phyloP scores from a whole-genome alignment of 2,888 invertebrate species.

The Lathronympha strigana region DNA sequence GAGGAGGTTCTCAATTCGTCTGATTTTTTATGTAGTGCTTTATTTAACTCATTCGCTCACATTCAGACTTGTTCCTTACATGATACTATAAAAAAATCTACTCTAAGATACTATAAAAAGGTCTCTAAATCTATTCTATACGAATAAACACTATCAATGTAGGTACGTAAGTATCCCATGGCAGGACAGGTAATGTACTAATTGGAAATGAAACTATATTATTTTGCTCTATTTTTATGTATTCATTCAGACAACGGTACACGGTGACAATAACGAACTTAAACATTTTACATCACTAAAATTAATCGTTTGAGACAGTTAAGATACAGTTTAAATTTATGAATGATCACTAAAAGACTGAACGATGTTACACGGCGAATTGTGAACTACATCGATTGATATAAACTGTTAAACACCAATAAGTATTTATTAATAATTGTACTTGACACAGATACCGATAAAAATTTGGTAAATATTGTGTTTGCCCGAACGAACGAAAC shows the following conservation, averaged over 20 bases:
- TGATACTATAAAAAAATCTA: no score
- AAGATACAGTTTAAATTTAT: conserved; percentile 62
- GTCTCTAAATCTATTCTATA: no score
- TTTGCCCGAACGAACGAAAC: conserved; percentile 39
- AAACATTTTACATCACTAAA: conserved; percentile 66
- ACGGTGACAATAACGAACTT: conserved; percentile 84
- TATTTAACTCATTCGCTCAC: no score
- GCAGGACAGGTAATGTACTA: neutral
- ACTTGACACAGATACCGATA: conserved; percentile 55
- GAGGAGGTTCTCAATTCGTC: no score
- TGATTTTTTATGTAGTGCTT: no score
- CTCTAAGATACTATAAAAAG: no score
- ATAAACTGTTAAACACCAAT: conserved; percentile 58
- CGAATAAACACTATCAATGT: no score
- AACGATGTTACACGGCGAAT: conserved; percentile 54
- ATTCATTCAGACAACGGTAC: conserved; percentile 85
- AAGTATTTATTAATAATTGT: conserved; percentile 54
- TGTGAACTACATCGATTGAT: conserved; percentile 59
- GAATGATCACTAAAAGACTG: conserved; percentile 62
- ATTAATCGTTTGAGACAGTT: conserved; percentile 73
- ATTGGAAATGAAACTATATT: conserved; percentile 68
- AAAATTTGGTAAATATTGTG: conserved; percentile 29
- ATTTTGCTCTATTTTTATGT: conserved; percentile 79
- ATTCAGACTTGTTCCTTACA: no score
- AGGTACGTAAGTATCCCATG: neutral